Evolutionary conservation across 2,888 invertebrate genomes (phyloP).

Genomic region (Bhutanitis thaidina): DNA sequence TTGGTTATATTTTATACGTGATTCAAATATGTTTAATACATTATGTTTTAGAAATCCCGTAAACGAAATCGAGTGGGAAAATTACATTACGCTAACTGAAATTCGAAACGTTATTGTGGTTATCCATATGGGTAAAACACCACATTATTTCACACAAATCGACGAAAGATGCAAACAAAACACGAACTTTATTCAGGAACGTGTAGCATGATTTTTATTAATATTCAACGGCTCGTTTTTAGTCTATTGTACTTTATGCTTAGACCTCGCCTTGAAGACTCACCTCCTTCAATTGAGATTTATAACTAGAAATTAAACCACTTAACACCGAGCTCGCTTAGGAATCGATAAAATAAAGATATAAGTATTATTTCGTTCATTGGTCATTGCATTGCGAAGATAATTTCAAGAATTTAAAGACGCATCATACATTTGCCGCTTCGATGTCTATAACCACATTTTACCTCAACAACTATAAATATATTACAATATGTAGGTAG

Average conservation of each 20-base stretch:
- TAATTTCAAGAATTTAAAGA: constrained; percentile 51
- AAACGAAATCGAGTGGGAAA: not conserved
- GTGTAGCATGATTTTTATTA: no score
- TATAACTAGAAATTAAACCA: constrained; percentile 16
- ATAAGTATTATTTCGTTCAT: not conserved
- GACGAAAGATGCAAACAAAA: no score
- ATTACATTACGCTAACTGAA: no score
- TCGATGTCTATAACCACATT: constrained; percentile 32
- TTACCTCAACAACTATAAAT: constrained; percentile 24
- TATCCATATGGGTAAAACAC: no score
- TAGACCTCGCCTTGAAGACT: no score
- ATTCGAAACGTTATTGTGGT: not conserved
- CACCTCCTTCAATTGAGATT: constrained; percentile 4
- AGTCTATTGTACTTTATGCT: no score
- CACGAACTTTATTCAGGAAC: no score
- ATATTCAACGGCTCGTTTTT: no score
- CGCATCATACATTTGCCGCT: constrained; percentile 42
- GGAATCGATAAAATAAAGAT: constrained; percentile 1
- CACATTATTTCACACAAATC: no score
- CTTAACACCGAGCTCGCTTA: constrained; percentile 11
- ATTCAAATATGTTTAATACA: no score
- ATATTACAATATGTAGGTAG: constrained; percentile 48
- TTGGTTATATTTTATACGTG: no score
- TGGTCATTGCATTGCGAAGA: constrained; percentile 16
- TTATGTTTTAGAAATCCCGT: not conserved